Base-by-base conservation (phyloP, 2,113 vertebrate species). In the Puntigrus tetrazona region DNA sequence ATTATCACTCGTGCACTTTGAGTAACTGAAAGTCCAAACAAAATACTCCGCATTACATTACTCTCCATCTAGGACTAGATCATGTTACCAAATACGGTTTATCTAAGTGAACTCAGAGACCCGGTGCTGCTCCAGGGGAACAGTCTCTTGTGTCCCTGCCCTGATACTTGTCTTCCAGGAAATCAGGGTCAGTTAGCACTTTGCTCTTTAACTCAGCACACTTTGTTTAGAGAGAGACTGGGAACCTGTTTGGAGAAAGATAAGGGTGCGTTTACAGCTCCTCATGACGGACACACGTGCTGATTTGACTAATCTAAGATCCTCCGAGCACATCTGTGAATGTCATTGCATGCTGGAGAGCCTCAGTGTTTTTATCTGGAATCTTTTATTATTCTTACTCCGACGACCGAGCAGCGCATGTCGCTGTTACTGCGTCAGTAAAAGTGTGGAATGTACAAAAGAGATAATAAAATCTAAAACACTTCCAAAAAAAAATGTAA, bases 171-270 rank as follows among this genome's bases (percentile, higher is more conserved):
- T 43, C 63, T 25, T 81, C 63, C 79, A 70, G 79, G 79, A 81
- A 81, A 81, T 47, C 14, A 14, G 43, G 61, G 45, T 67, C 79
- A 70, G 29, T 81, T 81, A 65, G 63, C 29, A 70, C 79, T 70
- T 70, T 81, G 79, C 63, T 81, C 22, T 69, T 70, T 81, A 16
- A 81, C 79, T 52, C 27, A 9, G 29, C 20, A 70, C 63, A n/a
- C 29, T 22, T 65, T 81, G 79, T 36, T 20, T 69, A 70, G 79
- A 52, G 41, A 81, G 31, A n/a, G 43, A 70, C 22, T 18, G 36
- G 59, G 59, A 80, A n/a, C 59, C 78, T 80, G 57, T 80, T 80
- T 80, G 45, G 78, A 63, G 78, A 65, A 61, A 80, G 78, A 80
- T 80, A 80, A 81, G 63, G 79, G 20, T 0, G 3, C 3, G 45